A percentile compares a stretch with the other conserved stretches of the same genome.
Conservation (phyloP, 2,797 vertebrate genomes). For the Psittacula echo region DNA sequence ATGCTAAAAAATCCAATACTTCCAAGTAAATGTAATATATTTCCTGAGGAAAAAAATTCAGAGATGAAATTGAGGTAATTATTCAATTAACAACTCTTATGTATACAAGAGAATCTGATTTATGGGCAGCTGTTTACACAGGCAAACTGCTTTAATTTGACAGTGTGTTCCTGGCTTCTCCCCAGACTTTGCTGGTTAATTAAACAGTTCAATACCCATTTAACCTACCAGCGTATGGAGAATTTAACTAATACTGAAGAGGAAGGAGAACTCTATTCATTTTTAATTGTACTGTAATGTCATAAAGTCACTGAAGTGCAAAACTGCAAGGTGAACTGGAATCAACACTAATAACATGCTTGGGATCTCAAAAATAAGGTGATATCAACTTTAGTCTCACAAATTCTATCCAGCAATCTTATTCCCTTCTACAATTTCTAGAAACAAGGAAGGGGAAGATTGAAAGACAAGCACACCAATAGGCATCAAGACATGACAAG, state of each 20-base stretch:
- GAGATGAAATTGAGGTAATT: conserved; percentile 33
- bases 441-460: background rate
- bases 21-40: background rate
- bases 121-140: conserved; percentile 42
- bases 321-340: background rate
- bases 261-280: background rate
- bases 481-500: accelerated
- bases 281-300: background rate
- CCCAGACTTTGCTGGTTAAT: conserved; percentile 50
- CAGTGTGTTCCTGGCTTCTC: conserved; percentile 34
- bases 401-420: background rate
- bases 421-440: background rate
- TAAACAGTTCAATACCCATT: conserved; percentile 50
- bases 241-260: conserved; percentile 11
- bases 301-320: background rate
- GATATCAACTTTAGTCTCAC: background rate
- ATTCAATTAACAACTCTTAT: conserved; percentile 58
- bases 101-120: conserved; percentile 44
- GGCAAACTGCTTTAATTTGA: conserved; percentile 38
- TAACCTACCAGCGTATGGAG: conserved; percentile 34
- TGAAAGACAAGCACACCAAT: background rate
- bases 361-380: background rate
- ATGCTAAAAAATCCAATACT: background rate
- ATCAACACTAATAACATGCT: background rate
- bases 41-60: conserved; percentile 15